phyloP scores from a whole-genome alignment of 2,113 vertebrate genomes.

The Leptobrachium leishanense region DNA sequence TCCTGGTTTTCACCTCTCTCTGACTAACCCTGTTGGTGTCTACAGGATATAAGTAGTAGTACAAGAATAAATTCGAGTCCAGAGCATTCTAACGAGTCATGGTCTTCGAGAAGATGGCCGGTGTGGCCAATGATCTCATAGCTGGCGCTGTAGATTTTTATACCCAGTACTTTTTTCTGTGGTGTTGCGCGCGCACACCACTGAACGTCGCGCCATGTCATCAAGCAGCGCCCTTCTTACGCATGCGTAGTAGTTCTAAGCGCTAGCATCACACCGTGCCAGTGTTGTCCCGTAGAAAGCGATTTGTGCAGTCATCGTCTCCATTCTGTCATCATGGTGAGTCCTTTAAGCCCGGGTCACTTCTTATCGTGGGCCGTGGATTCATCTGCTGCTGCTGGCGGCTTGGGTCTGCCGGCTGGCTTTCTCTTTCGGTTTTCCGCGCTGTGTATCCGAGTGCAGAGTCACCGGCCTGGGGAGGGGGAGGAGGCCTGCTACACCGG shows the following conservation, averaged over 20 bases:
- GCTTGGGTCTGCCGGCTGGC: not conserved
- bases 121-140: no score
- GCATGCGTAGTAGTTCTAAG: not conserved
- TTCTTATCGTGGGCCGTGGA: no score
- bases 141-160: no score
- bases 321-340: conserved; percentile 16
- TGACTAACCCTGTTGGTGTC: no score
- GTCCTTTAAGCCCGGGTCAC: not conserved
- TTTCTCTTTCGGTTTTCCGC: not conserved
- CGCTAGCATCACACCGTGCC: not conserved
- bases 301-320: not conserved
- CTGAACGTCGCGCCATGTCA: conserved; percentile 52
- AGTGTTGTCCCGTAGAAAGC: not conserved
- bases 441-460: not conserved
- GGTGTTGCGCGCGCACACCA: no score
- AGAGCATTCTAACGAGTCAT: no score
- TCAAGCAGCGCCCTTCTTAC: no score
- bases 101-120: no score
- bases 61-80: no score
- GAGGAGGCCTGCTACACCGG: not conserved
- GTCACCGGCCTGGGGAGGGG: conserved; percentile 27
- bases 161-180: no score
- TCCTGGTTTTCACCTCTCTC: no score
- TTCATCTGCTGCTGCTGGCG: not conserved
- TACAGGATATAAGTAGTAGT: no score